phyloP scores from a whole-genome alignment of 2,113 vertebrate genomes.

The Salvelinus namaycush region DNA sequence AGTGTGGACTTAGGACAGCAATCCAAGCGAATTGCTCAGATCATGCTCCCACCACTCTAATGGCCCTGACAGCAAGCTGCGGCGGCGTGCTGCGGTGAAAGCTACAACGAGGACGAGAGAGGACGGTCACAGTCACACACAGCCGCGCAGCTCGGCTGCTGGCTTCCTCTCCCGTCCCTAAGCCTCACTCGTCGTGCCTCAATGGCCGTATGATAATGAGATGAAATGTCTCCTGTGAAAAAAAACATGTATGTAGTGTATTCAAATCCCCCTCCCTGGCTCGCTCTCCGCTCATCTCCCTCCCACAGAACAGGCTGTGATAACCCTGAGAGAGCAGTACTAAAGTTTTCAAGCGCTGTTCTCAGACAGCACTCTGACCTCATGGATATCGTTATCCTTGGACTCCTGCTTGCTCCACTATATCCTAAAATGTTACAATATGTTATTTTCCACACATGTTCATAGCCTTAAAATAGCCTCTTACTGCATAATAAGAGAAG shows the following conservation, averaged over 20 bases:
- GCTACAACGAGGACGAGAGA: conserved; percentile 49
- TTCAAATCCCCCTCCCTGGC: conserved; percentile 47
- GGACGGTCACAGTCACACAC: conserved; percentile 54
- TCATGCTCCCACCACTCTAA: conserved; percentile 88
- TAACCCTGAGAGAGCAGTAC: conserved; percentile 53
- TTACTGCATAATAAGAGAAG: conserved; percentile 62
- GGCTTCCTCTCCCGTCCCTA: conserved; percentile 38
- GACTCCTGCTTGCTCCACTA: conserved; percentile 63
- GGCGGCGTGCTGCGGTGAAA: conserved; percentile 40
- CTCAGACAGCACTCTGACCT: conserved; percentile 55
- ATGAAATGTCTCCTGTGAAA: conserved; percentile 47
- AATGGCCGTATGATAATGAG: conserved; percentile 69
- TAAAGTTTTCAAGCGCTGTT: conserved; percentile 57
- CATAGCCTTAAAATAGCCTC: conserved; percentile 47
- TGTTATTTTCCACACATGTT: conserved; percentile 57
- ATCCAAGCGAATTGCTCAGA: conserved; percentile 98
- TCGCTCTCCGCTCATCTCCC: conserved; percentile 28
- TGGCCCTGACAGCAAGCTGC: conserved; percentile 86
- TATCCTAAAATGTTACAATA: conserved; percentile 58
- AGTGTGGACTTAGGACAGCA: conserved; percentile 96
- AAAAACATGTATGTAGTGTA: conserved; percentile 55
- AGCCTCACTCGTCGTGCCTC: conserved; percentile 47
- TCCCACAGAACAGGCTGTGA: conserved; percentile 37
- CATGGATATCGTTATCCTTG: conserved; percentile 62
- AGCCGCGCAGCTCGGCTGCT: conserved; percentile 7